These are phyloP conservation scores for Penaeus chinensis DNA, from an alignment of 1,140 invertebrate genomes.

Conservation along the genomic window DNA sequence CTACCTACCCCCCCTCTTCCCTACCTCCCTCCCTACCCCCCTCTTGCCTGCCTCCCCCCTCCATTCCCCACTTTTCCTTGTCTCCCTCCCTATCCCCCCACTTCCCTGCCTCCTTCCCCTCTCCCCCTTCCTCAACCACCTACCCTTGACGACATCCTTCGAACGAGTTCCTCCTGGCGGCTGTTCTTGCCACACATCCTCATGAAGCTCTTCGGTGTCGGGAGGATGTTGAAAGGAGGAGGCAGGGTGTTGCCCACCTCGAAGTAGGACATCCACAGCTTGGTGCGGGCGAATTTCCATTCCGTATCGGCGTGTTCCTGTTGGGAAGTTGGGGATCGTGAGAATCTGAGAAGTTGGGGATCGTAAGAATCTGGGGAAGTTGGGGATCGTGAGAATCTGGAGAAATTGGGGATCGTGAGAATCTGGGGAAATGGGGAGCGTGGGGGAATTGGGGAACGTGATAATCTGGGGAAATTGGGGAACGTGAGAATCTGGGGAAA, in stretches of 20 bases:
- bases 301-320: conserved; percentile 87
- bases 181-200: conserved; percentile 70
- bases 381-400: background rate
- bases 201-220: conserved; percentile 77
- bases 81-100: too few species aligned
- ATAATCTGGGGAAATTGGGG: too few species aligned
- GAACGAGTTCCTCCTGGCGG: conserved; percentile 62
- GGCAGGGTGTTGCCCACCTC: conserved; percentile 87
- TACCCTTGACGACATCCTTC: conserved; percentile 67
- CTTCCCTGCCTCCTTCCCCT: too few species aligned
- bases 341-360: background rate
- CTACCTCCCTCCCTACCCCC: too few species aligned
- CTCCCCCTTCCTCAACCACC: background rate
- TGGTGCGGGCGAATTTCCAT: conserved; percentile 91
- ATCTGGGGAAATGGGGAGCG: conserved; percentile 11
- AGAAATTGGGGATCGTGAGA: too few species aligned
- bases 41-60: too few species aligned
- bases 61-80: too few species aligned
- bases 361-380: background rate
- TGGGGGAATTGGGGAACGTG: too few species aligned
- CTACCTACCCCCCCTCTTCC: too few species aligned
- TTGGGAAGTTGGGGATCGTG: conserved; percentile 42
- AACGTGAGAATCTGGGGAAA: conserved; percentile 2
- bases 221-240: conserved; percentile 86
- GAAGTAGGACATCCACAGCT: conserved; percentile 92